phyloP scores from a whole-genome alignment of 2,113 vertebrate genomes.

The Boleophthalmus pectinirostris region DNA sequence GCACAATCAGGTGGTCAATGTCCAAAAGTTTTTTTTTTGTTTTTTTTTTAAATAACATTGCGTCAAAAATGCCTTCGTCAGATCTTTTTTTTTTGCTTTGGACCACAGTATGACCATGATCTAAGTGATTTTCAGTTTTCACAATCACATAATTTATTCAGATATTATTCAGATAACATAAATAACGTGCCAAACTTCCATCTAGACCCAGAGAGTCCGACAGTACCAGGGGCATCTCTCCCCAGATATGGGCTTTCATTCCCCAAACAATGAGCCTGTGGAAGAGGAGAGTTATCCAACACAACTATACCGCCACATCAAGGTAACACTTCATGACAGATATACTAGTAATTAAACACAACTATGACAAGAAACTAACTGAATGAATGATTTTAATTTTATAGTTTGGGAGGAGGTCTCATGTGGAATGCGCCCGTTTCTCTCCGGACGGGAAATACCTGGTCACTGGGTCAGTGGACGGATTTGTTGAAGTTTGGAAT shows the following conservation, averaged over 20 bases:
- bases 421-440: constrained; percentile 97
- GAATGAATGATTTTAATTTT: neutral
- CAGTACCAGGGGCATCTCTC: constrained; percentile 86
- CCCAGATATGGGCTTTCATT: constrained; percentile 89
- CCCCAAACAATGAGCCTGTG: constrained; percentile 84
- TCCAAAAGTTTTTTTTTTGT: too few relatives aligned
- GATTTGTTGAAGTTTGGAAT: constrained; percentile 98
- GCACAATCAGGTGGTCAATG: too few relatives aligned
- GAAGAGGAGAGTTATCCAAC: constrained; percentile 92
- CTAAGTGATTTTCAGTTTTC: too few relatives aligned
- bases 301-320: constrained; percentile 94
- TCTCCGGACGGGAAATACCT: constrained; percentile 96
- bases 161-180: neutral
- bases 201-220: constrained; percentile 86
- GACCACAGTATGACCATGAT: too few relatives aligned
- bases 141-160: neutral
- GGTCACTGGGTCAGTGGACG: constrained; percentile 95
- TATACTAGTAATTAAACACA: neutral
- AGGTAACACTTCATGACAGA: constrained; percentile 74
- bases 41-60: too few relatives aligned
- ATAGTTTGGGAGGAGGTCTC: constrained; percentile 96
- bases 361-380: neutral
- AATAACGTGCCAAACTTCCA: neutral
- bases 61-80: too few relatives aligned
- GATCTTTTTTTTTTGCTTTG: too few relatives aligned